A percentile compares a stretch with the other conserved stretches of the same genome.
These are phyloP conservation scores for Ahaetulla prasina DNA, from an alignment of 2,113 vertebrate genomes.

Conservation along the genomic window DNA sequence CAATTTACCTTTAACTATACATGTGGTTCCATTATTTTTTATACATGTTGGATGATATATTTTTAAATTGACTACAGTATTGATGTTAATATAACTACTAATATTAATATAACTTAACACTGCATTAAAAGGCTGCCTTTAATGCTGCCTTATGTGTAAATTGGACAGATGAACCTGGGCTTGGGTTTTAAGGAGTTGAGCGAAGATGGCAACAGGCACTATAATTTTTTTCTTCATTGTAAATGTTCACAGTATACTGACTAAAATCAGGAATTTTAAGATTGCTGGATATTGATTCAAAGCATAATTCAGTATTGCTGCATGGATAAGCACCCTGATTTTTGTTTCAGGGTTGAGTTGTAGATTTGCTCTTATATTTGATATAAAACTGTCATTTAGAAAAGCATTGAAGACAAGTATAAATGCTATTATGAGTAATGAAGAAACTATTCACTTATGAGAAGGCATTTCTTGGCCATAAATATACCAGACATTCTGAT, in stretches of 20 bases:
- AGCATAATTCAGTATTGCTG: not conserved
- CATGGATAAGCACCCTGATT: constrained; percentile 2
- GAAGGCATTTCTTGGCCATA: constrained; percentile 9
- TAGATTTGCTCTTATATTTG: constrained; percentile 7
- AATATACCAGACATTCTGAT: not conserved
- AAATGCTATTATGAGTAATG: not conserved
- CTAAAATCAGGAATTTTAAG: not conserved
- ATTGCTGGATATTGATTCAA: not conserved
- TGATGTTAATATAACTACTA: too few relatives aligned
- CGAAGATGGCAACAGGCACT: not conserved
- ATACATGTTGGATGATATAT: too few relatives aligned
- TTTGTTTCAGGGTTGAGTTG: constrained; percentile 12
- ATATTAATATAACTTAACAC: not conserved
- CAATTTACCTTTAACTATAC: too few relatives aligned
- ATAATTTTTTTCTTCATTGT: not conserved
- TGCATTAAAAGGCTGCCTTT: not conserved
- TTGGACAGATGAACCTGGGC: not conserved
- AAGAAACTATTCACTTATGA: constrained; percentile 33
- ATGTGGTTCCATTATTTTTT: too few relatives aligned
- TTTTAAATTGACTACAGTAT: too few relatives aligned
- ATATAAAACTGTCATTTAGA: constrained; percentile 30
- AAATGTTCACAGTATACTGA: constrained; percentile 8
- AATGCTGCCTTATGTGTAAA: not conserved
- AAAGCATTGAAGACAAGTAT: constrained; percentile 16
- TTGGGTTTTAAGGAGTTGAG: not conserved